Percentiles rank a stretch among this genome's conserved stretches.
Evolutionary conservation across 2,888 invertebrate species (phyloP).

Genomic region (Eueremaeus valkanovi): DNA sequence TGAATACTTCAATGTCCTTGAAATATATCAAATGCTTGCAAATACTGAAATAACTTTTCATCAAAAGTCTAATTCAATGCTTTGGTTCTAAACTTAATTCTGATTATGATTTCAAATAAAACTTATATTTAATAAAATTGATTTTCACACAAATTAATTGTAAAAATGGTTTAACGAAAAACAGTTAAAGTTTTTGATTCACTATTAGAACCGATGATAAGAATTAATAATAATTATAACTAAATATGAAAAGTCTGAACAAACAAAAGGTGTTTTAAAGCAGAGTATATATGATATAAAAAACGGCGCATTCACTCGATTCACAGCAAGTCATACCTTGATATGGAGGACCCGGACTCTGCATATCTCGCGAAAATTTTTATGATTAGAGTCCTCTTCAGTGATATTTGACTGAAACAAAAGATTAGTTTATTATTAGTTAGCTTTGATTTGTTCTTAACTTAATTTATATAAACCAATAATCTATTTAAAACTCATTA

Average conservation of each 20-base stretch:
- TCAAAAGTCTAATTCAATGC: neutral
- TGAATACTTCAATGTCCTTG: conserved; percentile 16
- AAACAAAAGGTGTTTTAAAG: conserved; percentile 24
- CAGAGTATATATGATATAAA: neutral
- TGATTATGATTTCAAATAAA: neutral
- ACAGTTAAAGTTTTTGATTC: neutral
- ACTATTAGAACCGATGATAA: neutral
- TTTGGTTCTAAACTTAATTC: too few relatives aligned
- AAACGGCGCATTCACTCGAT: neutral
- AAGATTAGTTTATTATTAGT: conserved; percentile 6
- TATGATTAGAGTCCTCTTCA: neutral
- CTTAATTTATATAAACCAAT: neutral
- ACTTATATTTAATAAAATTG: neutral
- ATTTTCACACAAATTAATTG: neutral
- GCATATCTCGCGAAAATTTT: conserved; percentile 45
- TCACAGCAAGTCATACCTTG: conserved; percentile 41
- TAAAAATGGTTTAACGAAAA: neutral
- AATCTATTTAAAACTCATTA: too few relatives aligned
- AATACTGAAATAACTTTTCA: neutral
- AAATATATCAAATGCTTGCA: neutral
- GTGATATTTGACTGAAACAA: neutral
- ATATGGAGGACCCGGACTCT: conserved; percentile 45
- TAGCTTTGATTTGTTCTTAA: neutral
- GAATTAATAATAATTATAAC: neutral
- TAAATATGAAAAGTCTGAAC: neutral